A percentile compares a stretch with the other conserved stretches of the same genome.
These are phyloP conservation scores for Micronisus gabar DNA, from an alignment of 2,113 vertebrate genomes.

Conservation along the genomic window DNA sequence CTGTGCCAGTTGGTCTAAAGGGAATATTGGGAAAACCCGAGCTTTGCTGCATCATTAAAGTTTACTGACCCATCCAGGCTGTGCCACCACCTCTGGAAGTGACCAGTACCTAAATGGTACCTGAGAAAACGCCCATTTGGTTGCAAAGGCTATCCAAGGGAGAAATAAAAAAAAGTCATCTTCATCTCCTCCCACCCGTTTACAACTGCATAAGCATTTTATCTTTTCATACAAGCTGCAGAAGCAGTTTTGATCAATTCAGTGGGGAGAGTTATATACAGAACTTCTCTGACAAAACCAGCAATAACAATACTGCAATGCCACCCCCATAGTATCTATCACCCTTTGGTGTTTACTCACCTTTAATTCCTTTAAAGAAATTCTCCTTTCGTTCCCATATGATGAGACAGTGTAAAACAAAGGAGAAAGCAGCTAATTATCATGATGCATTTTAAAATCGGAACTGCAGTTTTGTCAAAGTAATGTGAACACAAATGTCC, in stretches of 20 bases:
- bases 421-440: not conserved
- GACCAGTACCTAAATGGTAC: not conserved
- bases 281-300: not conserved
- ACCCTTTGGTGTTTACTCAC: not conserved
- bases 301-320: not conserved
- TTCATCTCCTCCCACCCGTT: not conserved
- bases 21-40: not conserved
- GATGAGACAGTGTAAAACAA: not conserved
- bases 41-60: not conserved
- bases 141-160: not conserved
- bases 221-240: not conserved
- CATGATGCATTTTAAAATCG: not conserved
- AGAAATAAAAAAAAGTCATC: not conserved
- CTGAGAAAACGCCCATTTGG: not conserved
- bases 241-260: not conserved
- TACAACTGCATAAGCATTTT: not conserved
- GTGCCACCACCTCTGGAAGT: not conserved
- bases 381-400: not conserved
- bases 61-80: not conserved
- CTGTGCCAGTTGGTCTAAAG: not conserved
- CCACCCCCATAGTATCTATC: accelerated
- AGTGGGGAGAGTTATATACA: not conserved
- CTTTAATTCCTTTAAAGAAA: not conserved
- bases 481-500: not conserved
- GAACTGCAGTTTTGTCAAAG: not conserved